Percentiles rank a stretch among this genome's conserved stretches.
Conservation (phyloP, 2,888 invertebrate genomes). For the Nymphalis c-album region DNA sequence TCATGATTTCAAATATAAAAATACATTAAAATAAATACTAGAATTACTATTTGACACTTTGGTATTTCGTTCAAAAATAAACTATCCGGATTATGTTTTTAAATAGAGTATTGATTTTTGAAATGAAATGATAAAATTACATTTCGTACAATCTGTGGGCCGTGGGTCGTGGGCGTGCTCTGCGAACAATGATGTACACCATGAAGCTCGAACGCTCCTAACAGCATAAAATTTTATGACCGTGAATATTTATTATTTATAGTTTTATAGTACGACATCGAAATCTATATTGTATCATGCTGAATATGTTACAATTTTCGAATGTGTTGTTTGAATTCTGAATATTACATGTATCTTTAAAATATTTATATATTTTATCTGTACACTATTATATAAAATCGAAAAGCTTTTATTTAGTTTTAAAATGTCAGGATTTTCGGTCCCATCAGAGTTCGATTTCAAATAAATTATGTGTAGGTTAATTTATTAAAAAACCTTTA, state of each 20-base stretch:
- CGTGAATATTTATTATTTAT: slow-evolving; percentile 75
- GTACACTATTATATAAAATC: not conserved
- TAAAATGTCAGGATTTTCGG: too few relatives aligned
- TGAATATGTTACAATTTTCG: slow-evolving; percentile 40
- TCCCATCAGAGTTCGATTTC: too few relatives aligned
- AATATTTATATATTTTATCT: not conserved
- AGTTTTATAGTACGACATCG: slow-evolving; percentile 66
- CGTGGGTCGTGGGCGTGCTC: slow-evolving; percentile 22
- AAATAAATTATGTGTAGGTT: too few relatives aligned
- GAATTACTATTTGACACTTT: not conserved
- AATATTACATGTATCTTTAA: slow-evolving; percentile 4
- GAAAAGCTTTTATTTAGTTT: not conserved
- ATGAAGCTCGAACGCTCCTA: slow-evolving; percentile 56
- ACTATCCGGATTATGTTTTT: not conserved
- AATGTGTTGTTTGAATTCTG: slow-evolving; percentile 16
- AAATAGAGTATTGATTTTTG: not conserved
- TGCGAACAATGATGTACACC: slow-evolving; percentile 45
- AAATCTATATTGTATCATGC: slow-evolving; percentile 49
- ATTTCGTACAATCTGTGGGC: slow-evolving; percentile 11
- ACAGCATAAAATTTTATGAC: slow-evolving; percentile 74
- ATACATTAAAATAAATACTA: not conserved
- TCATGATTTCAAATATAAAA: too few relatives aligned
- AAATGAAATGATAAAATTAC: slow-evolving; percentile 14
- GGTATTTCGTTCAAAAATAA: not conserved
- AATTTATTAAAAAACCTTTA: too few relatives aligned